Evolutionary conservation across 1,140 invertebrate species (phyloP).

Genomic region (Pseudomyrmex dendroicus): DNA sequence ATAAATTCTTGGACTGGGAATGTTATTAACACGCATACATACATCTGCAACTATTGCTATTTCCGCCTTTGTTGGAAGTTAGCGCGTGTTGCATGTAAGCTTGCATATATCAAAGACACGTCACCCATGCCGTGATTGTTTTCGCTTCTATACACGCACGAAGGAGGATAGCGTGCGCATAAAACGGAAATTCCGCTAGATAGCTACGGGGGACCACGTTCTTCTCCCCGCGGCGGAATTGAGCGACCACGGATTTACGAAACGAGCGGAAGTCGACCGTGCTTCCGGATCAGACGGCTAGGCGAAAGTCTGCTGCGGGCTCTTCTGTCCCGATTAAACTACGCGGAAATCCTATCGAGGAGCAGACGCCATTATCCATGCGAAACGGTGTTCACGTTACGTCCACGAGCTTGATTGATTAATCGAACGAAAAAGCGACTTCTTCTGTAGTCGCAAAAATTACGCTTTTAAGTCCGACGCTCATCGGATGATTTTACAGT

Average conservation of each 20-base stretch:
- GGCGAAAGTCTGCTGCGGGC: slow-evolving; percentile 40
- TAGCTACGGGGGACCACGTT: slow-evolving; percentile 40
- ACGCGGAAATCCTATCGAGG: slow-evolving; percentile 37
- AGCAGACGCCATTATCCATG: slow-evolving; percentile 23
- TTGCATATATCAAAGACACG: slow-evolving; percentile 37
- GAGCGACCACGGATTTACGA: slow-evolving; percentile 58
- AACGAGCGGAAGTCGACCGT: slow-evolving; percentile 60
- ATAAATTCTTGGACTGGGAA: background rate
- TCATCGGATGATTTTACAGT: background rate
- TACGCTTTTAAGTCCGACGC: background rate
- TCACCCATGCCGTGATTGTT: slow-evolving; percentile 32
- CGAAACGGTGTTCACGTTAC: slow-evolving; percentile 1
- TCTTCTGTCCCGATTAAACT: slow-evolving; percentile 61
- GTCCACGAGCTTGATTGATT: slow-evolving; percentile 36
- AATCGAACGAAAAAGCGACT: background rate
- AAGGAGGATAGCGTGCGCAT: slow-evolving; percentile 35
- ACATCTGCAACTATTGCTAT: slow-evolving; percentile 21
- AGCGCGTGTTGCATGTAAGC: background rate
- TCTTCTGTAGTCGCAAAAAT: background rate
- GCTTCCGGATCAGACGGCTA: slow-evolving; percentile 38
- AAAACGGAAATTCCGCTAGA: slow-evolving; percentile 48
- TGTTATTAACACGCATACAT: slow-evolving; percentile 8
- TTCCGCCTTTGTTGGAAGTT: background rate
- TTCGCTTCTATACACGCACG: slow-evolving; percentile 24
- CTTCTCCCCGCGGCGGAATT: slow-evolving; percentile 28